A percentile compares a stretch with the other conserved stretches of the same genome.
Conservation (phyloP, 2,113 vertebrate genomes). For the Tragelaphus buxtoni region DNA sequence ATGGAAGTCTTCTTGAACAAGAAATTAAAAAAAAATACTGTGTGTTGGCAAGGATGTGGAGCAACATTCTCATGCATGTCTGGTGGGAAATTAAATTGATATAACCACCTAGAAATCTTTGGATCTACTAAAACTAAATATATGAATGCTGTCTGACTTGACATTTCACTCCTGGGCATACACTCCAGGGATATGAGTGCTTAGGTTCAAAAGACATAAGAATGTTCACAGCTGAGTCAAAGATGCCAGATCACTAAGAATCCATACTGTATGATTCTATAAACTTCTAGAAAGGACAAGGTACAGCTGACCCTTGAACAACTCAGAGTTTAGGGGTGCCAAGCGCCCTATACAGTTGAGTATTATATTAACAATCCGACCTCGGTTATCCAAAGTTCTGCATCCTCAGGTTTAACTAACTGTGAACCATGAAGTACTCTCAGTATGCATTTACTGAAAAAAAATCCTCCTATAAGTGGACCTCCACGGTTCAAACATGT, state of each 20-base stretch:
- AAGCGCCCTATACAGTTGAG: background rate
- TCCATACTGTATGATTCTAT: background rate
- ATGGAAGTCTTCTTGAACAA: background rate
- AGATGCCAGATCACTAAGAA: background rate
- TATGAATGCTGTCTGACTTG: background rate
- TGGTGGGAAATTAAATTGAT: background rate
- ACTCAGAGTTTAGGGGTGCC: background rate
- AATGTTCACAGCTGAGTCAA: background rate
- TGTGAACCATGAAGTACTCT: background rate
- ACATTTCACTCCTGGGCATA: background rate
- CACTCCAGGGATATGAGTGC: background rate
- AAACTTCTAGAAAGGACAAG: background rate
- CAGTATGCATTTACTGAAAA: background rate
- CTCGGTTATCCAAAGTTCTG: background rate
- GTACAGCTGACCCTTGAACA: background rate
- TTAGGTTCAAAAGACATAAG: background rate
- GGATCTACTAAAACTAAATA: background rate
- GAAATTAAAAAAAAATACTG: background rate
- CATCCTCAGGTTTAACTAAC: background rate
- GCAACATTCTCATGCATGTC: background rate
- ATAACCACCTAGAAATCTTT: background rate
- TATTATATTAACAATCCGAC: background rate
- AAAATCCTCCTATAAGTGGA: background rate
- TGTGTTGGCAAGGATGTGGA: background rate
- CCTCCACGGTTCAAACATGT: background rate